Percentiles rank a stretch among this genome's conserved stretches.
Evolutionary conservation across 2,113 vertebrate species (phyloP).

Genomic region (Malaclemys terrapin): DNA sequence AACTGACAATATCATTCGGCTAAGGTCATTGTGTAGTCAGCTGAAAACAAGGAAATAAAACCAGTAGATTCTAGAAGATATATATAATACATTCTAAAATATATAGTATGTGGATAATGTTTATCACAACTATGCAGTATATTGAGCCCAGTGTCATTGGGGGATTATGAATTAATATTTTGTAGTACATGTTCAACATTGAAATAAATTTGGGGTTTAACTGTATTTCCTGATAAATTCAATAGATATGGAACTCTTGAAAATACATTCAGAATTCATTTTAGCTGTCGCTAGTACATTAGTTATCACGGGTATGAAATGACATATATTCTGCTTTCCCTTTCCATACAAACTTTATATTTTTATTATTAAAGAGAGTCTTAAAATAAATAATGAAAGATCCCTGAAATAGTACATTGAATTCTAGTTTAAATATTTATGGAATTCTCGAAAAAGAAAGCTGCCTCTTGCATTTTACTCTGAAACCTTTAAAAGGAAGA

Average conservation of each 20-base stretch:
- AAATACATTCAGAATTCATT: constrained; percentile 24
- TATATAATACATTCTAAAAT: not conserved
- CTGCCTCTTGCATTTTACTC: constrained; percentile 51
- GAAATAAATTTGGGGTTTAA: not conserved
- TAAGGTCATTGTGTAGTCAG: not conserved
- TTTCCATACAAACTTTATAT: not conserved
- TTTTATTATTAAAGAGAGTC: constrained; percentile 67
- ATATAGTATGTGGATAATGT: not conserved
- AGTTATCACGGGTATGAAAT: constrained; percentile 12
- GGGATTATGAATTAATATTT: rapidly evolving
- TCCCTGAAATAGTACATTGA: constrained; percentile 55
- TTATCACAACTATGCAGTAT: not conserved
- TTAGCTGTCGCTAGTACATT: not conserved
- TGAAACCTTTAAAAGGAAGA: constrained; percentile 44
- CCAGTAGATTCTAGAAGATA: not conserved
- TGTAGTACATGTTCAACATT: rapidly evolving
- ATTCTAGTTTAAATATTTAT: constrained; percentile 81
- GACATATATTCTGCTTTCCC: not conserved
- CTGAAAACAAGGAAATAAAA: not conserved
- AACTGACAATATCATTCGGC: not conserved
- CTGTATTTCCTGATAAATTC: not conserved
- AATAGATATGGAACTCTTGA: not conserved
- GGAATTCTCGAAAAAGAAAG: constrained; percentile 67
- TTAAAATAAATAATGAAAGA: constrained; percentile 80
- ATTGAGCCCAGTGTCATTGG: not conserved